phyloP scores from a whole-genome alignment of 2,113 vertebrate genomes.

The Meleagris gallopavo region DNA sequence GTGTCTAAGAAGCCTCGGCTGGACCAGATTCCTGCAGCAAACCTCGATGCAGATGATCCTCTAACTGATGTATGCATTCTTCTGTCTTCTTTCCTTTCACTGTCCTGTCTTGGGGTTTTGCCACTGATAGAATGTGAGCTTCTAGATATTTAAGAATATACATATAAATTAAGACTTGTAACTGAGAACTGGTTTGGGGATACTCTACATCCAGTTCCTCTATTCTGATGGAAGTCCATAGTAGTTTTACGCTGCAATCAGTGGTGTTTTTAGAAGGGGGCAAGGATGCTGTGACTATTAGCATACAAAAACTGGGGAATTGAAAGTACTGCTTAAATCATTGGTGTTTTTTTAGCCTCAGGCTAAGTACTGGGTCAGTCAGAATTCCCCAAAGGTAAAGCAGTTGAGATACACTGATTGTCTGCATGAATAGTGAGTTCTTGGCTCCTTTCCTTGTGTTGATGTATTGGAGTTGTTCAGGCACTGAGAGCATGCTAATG shows the following conservation, averaged over 20 bases:
- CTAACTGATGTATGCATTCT: conserved; percentile 90
- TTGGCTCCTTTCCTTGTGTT: not conserved
- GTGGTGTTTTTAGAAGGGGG: not conserved
- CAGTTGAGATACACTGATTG: not conserved
- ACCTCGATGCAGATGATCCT: conserved; percentile 96
- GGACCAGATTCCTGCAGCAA: conserved; percentile 97
- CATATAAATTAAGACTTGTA: not conserved
- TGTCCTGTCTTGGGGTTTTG: not conserved
- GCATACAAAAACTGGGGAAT: not conserved
- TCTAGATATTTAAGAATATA: not conserved
- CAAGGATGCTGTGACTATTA: not conserved
- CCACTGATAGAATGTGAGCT: not conserved
- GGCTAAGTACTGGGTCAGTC: not conserved
- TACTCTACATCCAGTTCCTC: not conserved
- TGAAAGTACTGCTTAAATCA: not conserved
- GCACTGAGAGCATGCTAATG: not conserved
- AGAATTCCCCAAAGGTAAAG: not conserved
- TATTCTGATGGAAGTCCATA: not conserved
- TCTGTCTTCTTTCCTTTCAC: not conserved
- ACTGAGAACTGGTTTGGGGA: rapidly evolving
- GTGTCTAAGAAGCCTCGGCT: conserved; percentile 95
- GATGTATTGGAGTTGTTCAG: not conserved
- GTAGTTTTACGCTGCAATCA: not conserved
- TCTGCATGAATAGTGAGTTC: not conserved
- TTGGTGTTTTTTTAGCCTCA: not conserved